Evolutionary conservation across 2,113 vertebrate genomes (phyloP).

Genomic region (Pelecanus crispus): DNA sequence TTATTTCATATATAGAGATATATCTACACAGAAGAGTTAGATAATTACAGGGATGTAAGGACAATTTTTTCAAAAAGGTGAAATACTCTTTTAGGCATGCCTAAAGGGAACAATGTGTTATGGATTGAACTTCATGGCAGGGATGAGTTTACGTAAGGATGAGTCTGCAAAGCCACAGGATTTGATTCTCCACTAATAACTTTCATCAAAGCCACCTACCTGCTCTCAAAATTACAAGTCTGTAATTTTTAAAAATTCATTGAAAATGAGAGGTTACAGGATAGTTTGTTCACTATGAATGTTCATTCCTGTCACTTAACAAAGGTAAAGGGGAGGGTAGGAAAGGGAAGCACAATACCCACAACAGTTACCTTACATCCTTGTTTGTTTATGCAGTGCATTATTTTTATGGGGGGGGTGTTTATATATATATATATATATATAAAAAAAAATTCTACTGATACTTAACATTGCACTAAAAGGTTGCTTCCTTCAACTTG

Average conservation of each 20-base stretch:
- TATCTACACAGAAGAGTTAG: conserved; percentile 41
- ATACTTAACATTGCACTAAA: conserved; percentile 66
- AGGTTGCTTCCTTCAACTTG: conserved; percentile 38
- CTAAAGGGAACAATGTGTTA: conserved; percentile 20
- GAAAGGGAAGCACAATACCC: conserved; percentile 19
- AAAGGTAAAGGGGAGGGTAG: not conserved
- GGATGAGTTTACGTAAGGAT: not conserved
- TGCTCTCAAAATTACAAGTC: not conserved
- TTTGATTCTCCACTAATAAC: conserved; percentile 3
- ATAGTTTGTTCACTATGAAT: not conserved
- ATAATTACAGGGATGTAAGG: conserved; percentile 53
- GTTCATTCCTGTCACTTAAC: conserved; percentile 26
- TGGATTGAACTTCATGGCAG: not conserved
- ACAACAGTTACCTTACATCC: conserved; percentile 48
- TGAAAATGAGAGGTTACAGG: not conserved
- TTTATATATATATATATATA: not conserved
- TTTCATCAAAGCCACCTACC: not conserved
- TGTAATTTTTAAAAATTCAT: not conserved
- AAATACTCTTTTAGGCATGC: not conserved
- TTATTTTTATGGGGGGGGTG: conserved; percentile 7
- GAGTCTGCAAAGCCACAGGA: not conserved
- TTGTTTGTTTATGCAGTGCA: conserved; percentile 41
- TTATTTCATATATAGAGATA: conserved; percentile 28
- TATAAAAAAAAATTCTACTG: conserved; percentile 22
- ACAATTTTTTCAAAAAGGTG: conserved; percentile 9